phyloP scores from a whole-genome alignment of 2,113 vertebrate genomes.

The Zosterops lateralis region DNA sequence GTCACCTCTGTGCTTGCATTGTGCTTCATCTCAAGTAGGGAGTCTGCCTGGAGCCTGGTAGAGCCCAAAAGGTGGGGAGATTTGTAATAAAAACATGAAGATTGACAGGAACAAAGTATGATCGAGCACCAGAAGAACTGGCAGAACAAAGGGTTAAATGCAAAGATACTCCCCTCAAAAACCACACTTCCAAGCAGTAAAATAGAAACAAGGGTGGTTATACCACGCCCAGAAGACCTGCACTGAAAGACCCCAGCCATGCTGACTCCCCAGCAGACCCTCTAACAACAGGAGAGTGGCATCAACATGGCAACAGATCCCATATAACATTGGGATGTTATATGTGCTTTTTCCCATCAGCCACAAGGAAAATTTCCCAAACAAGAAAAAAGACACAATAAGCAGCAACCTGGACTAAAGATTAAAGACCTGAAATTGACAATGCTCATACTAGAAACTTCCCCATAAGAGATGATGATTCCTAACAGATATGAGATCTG shows the following conservation, averaged over 20 bases:
- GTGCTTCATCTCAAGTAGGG: background rate
- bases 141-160: background rate
- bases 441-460: background rate
- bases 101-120: background rate
- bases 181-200: background rate
- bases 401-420: background rate
- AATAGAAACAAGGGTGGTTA: background rate
- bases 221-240: background rate
- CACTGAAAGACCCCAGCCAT: background rate
- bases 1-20: background rate
- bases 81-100: background rate
- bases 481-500: background rate
- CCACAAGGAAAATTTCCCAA: background rate
- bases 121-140: background rate
- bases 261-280: fast-evolving
- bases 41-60: background rate
- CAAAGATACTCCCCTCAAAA: background rate
- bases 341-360: background rate
- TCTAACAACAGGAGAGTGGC: background rate
- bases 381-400: background rate
- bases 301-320: fast-evolving
- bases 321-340: background rate
- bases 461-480: background rate
- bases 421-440: background rate
- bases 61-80: background rate